A percentile compares a stretch with the other conserved stretches of the same genome.
phyloP scores from a whole-genome alignment of 2,888 invertebrate species.

The Diaprepes abbreviatus region DNA sequence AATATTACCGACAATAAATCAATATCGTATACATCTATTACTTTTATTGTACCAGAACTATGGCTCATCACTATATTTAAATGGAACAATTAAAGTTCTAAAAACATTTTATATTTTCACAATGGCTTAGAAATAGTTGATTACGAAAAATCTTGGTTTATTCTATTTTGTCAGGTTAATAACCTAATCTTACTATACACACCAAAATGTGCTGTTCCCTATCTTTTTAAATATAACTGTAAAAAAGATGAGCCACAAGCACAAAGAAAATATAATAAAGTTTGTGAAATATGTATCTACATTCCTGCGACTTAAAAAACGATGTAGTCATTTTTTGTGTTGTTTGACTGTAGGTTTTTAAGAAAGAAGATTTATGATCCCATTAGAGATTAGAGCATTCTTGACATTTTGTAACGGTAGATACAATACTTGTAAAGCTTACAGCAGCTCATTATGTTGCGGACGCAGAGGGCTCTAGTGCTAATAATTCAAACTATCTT shows the following conservation, averaged over 20 bases:
- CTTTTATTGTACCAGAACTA: too few species aligned
- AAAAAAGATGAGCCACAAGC: neutral
- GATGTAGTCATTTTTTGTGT: neutral
- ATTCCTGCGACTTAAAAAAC: neutral
- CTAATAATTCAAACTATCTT: too few species aligned
- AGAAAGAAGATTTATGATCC: neutral
- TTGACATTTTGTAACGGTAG: neutral
- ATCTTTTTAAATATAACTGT: neutral
- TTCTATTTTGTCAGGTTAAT: neutral
- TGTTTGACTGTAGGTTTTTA: neutral
- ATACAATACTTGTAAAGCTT: too few species aligned
- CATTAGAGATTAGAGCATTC: neutral
- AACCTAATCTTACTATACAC: neutral
- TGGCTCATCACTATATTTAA: neutral
- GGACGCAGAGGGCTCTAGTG: too few species aligned
- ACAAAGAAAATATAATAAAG: neutral
- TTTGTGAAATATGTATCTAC: neutral
- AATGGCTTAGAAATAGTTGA: neutral
- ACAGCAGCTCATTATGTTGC: too few species aligned
- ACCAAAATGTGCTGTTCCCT: neutral
- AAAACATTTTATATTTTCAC: neutral
- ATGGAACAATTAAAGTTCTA: neutral
- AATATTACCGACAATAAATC: too few species aligned
- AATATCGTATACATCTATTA: too few species aligned
- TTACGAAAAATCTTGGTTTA: neutral